Evolutionary conservation across 2,113 vertebrate genomes (phyloP), one percentile per base, ranked within the genome.

Genomic region (Okapia johnstoni): DNA sequence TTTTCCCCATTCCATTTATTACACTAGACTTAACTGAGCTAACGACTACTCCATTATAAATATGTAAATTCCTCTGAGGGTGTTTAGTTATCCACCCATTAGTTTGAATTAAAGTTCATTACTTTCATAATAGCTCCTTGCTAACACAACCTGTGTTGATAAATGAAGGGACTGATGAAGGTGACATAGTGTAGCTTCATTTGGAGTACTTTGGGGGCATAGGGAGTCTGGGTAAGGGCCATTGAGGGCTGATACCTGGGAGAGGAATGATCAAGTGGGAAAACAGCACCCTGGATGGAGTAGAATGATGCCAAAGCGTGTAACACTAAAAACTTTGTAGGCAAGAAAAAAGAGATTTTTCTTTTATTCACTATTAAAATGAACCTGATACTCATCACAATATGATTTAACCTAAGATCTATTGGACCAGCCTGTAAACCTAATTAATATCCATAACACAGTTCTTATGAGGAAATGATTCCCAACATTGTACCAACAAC

Each of bases 71-170:
- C 76, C 55, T 90, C 50, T 3, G 25, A 94, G 66, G 19, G 43
- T 73, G 6, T 96, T 97, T 90, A 77, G 90, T 80, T 97, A 95
- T 10, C 36, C 83, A 96, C 23, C 77, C 90, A 96, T 94, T 90
- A 95, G 40, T 79, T 52, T 77, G 58, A 96, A 95, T 98, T 95
- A 94, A 95, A 96, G 48, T 90, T 85, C 57, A 96, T 96, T 88
- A 48, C 28, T 30, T 89, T 89, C 36, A 58, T 63, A 91, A 84
- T 94, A 92, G 88, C 5, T 85, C 14, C 60, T 76, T 91, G 26
- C 52, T 57, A 84, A 92, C 81, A 83, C 14, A 40, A 86, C 16
- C 36, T 40, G 4, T 28, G 28, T 73, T 96, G 60, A 57, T 25
- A 88, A 81, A 85, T 7, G 57, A 46, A 90, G n/a, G 21, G 26